phyloP scores from a whole-genome alignment of 2,113 vertebrate species.

The Hirundichthys speculiger region DNA sequence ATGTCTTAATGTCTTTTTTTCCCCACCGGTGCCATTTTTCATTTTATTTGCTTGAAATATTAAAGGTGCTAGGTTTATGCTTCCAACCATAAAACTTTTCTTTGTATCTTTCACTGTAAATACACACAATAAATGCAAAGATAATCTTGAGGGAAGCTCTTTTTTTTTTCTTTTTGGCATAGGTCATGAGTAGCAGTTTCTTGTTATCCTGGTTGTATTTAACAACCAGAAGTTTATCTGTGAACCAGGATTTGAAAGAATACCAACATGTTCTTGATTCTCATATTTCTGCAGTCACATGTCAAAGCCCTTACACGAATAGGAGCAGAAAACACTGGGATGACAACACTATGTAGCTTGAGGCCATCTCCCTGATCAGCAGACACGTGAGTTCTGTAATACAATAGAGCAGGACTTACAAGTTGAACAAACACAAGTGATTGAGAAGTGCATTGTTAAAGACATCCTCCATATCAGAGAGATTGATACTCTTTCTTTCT shows the following conservation, averaged over 20 bases:
- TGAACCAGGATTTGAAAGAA: too few species aligned
- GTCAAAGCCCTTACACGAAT: too few species aligned
- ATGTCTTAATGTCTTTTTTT: constrained; percentile 71
- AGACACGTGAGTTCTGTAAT: constrained; percentile 33
- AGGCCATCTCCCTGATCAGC: too few species aligned
- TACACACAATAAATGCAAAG: background rate
- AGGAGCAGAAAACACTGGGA: too few species aligned
- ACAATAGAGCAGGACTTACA: constrained; percentile 26
- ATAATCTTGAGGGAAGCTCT: background rate
- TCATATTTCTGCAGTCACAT: too few species aligned
- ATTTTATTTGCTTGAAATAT: constrained; percentile 5
- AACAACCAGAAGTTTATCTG: background rate
- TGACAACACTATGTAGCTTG: too few species aligned
- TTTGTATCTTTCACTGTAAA: too few species aligned
- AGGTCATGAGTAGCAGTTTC: background rate
- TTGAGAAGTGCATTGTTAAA: constrained; percentile 42
- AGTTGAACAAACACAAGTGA: constrained; percentile 42
- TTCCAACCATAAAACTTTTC: background rate
- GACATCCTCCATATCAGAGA: too few species aligned
- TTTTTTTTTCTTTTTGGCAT: too few species aligned
- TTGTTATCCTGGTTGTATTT: background rate
- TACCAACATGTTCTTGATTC: too few species aligned
- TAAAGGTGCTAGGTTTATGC: constrained; percentile 6
- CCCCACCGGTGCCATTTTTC: constrained; percentile 55
- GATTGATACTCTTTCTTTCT: too few species aligned